These are phyloP conservation scores for Mythimna ferrago DNA, from an alignment of 2,888 invertebrate species.

Conservation along the genomic window DNA sequence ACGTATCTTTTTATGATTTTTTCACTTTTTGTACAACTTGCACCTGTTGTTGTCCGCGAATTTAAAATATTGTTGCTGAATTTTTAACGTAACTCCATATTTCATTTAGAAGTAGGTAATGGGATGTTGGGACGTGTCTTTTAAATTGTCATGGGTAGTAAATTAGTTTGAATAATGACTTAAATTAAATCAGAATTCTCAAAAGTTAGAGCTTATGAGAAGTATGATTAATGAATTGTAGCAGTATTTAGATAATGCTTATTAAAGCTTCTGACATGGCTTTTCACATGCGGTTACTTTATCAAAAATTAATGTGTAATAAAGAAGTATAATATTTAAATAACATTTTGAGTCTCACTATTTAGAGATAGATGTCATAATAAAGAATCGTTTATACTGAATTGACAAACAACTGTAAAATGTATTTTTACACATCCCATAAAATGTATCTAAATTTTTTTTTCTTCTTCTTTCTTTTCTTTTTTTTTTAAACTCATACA, in stretches of 20 bases:
- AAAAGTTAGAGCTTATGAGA: constrained; percentile 38
- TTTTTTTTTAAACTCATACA: no score
- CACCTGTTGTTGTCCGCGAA: constrained; percentile 60
- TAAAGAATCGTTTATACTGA: no score
- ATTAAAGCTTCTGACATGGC: constrained; percentile 33
- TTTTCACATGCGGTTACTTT: constrained; percentile 20
- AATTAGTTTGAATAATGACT: constrained; percentile 51
- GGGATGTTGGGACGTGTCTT: constrained; percentile 36
- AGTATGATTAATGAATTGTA: constrained; percentile 52
- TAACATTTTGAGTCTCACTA: no score
- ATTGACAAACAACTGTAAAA: no score
- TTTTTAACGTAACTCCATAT: constrained; percentile 51
- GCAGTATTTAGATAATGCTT: constrained; percentile 41
- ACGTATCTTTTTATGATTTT: constrained; percentile 59
- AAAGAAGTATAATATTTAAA: neutral
- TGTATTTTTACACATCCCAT: no score
- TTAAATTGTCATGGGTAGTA: constrained; percentile 45
- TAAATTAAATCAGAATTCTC: constrained; percentile 49
- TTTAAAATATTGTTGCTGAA: constrained; percentile 57
- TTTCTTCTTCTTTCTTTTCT: no score
- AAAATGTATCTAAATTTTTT: no score
- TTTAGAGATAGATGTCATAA: no score
- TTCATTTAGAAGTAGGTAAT: constrained; percentile 55
- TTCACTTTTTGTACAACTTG: constrained; percentile 41
- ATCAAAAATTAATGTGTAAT: constrained; percentile 12